These are phyloP conservation scores for Hydropsyche tenuis DNA, from an alignment of 1,140 invertebrate genomes.

Conservation along the genomic window DNA sequence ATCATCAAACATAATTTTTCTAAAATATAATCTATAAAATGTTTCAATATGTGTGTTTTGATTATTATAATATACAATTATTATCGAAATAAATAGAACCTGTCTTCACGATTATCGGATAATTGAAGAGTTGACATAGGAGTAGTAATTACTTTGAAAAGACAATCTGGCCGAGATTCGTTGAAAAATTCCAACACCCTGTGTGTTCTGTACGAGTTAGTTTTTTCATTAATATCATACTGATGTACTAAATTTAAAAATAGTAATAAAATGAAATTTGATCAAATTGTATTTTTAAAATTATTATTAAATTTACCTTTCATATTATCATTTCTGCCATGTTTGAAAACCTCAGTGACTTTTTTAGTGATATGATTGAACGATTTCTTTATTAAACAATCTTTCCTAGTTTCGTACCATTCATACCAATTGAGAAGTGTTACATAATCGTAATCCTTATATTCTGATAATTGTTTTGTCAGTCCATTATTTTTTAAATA, in stretches of 20 bases:
- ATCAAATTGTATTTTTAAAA: constrained; percentile 50
- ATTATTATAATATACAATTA: not conserved
- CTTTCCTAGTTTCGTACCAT: constrained; percentile 72
- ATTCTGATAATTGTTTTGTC: constrained; percentile 72
- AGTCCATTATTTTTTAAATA: constrained; percentile 77
- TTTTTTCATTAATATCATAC: constrained; percentile 61
- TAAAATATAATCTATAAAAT: constrained; percentile 35
- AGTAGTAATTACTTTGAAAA: constrained; percentile 68
- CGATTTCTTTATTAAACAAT: constrained; percentile 68
- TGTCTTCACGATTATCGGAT: constrained; percentile 70
- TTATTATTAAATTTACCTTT: constrained; percentile 63
- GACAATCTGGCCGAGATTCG: constrained; percentile 70
- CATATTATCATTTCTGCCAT: constrained; percentile 72
- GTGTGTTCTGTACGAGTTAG: constrained; percentile 63
- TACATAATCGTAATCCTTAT: constrained; percentile 72
- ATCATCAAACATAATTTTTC: constrained; percentile 41
- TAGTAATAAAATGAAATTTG: not conserved
- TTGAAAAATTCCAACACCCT: constrained; percentile 75
- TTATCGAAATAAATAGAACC: constrained; percentile 47
- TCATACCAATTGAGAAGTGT: constrained; percentile 68
- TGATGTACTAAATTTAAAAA: constrained; percentile 65
- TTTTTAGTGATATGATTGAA: constrained; percentile 65
- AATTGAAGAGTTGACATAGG: constrained; percentile 68
- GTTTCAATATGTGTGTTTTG: not conserved
- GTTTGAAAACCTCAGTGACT: constrained; percentile 71